phyloP scores from a whole-genome alignment of 2,797 vertebrate genomes.

The Cossypha niveicapilla region DNA sequence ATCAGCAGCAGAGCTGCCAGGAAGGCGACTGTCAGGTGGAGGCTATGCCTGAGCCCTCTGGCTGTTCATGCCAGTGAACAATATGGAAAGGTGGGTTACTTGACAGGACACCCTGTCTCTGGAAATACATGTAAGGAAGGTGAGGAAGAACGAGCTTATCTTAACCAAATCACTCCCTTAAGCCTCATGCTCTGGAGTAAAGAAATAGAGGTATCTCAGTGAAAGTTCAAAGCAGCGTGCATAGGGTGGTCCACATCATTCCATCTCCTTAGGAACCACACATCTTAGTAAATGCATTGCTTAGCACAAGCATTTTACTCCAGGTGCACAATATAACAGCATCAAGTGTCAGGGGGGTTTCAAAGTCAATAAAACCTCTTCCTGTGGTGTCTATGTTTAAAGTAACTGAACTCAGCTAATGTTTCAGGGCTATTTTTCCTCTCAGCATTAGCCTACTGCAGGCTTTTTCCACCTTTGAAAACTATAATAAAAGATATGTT shows the following conservation, averaged over 20 bases:
- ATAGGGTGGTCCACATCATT: not conserved
- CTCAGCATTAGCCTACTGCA: conserved; percentile 21
- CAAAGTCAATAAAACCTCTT: conserved; percentile 20
- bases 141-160: not conserved
- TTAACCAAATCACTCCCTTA: not conserved
- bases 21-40: not conserved
- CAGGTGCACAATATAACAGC: conserved; percentile 3
- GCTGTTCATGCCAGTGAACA: not conserved
- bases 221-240: not conserved
- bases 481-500: conserved; percentile 33
- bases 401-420: conserved; percentile 17
- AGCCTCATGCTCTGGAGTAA: not conserved
- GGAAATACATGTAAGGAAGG: not conserved
- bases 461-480: conserved; percentile 33
- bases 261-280: not conserved
- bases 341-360: not conserved
- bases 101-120: not conserved
- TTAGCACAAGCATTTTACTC: conserved; percentile 7
- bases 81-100: not conserved
- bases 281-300: not conserved
- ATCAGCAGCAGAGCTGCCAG: not conserved
- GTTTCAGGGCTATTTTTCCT: conserved; percentile 36
- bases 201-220: not conserved
- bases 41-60: not conserved
- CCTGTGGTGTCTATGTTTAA: conserved; percentile 17